A percentile compares a stretch with the other conserved stretches of the same genome.
phyloP scores from a whole-genome alignment of 2,113 vertebrate species.

The Cephalopholis sonnerati region DNA sequence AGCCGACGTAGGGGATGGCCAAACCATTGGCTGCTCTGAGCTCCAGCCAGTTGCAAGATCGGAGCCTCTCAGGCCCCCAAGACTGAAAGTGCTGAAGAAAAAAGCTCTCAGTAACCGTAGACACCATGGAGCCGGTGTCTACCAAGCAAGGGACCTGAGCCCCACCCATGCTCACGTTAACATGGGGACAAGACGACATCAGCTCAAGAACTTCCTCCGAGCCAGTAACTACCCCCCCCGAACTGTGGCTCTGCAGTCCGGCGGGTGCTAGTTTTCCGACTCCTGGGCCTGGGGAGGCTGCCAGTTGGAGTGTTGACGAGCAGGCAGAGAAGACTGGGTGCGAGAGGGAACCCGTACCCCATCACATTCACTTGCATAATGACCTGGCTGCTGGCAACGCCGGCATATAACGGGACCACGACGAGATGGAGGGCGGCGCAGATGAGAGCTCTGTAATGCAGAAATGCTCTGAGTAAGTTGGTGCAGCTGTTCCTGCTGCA shows the following conservation, averaged over 20 bases:
- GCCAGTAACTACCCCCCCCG: not conserved
- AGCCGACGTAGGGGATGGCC: no score
- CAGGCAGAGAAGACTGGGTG: not conserved
- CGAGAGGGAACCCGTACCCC: no score
- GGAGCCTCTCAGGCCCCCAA: no score
- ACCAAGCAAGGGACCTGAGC: not conserved
- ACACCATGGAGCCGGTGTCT: no score
- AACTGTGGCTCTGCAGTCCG: not conserved
- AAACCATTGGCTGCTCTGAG: no score
- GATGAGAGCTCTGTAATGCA: not conserved
- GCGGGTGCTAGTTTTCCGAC: no score
- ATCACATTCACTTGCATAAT: not conserved
- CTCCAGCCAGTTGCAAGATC: no score
- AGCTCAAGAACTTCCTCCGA: not conserved
- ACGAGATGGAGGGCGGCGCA: no score
- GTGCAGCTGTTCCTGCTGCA: not conserved
- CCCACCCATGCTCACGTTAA: not conserved
- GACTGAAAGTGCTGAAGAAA: no score
- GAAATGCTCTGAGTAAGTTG: no score
- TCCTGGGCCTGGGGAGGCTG: no score
- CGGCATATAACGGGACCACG: not conserved
- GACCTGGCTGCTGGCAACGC: not conserved
- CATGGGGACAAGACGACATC: not conserved
- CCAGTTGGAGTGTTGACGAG: not conserved
- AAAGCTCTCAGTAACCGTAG: no score